These are phyloP conservation scores for Thera obeliscata DNA, from an alignment of 2,888 invertebrate species.

Conservation along the genomic window DNA sequence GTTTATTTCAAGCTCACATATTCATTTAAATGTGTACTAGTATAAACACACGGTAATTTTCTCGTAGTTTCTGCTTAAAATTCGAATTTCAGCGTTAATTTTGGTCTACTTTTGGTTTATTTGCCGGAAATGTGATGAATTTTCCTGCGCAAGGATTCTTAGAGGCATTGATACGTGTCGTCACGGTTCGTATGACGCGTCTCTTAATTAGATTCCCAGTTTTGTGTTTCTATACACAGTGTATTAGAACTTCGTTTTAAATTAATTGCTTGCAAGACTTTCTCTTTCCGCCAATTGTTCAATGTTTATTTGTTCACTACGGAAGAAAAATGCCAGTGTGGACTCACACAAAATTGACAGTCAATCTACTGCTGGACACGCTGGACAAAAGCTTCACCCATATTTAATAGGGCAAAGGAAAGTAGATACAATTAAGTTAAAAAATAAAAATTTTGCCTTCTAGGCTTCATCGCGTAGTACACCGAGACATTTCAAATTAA, in stretches of 20 bases:
- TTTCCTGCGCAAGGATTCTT: background rate
- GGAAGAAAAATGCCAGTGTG: too few species aligned
- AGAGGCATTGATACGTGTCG: slow-evolving; percentile 16
- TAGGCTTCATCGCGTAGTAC: too few species aligned
- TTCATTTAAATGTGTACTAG: too few species aligned
- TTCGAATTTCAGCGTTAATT: background rate
- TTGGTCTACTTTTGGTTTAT: background rate
- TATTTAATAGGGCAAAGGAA: too few species aligned
- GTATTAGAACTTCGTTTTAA: slow-evolving; percentile 1
- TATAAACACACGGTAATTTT: background rate
- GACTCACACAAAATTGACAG: too few species aligned
- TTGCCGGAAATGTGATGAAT: slow-evolving; percentile 7
- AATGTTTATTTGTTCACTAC: background rate
- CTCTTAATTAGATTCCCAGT: slow-evolving; percentile 37
- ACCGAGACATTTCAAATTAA: too few species aligned
- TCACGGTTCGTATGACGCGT: slow-evolving; percentile 25
- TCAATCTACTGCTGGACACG: too few species aligned
- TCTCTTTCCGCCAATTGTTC: background rate
- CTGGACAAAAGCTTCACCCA: too few species aligned
- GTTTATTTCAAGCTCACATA: background rate
- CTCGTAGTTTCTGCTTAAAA: background rate
- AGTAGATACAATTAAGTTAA: too few species aligned
- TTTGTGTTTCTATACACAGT: slow-evolving; percentile 21
- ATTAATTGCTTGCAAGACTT: slow-evolving; percentile 3
- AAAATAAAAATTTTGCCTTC: too few species aligned